A percentile compares a stretch with the other conserved stretches of the same genome.
phyloP scores from a whole-genome alignment of 1,140 invertebrate species.

The Goniozus legneri region DNA sequence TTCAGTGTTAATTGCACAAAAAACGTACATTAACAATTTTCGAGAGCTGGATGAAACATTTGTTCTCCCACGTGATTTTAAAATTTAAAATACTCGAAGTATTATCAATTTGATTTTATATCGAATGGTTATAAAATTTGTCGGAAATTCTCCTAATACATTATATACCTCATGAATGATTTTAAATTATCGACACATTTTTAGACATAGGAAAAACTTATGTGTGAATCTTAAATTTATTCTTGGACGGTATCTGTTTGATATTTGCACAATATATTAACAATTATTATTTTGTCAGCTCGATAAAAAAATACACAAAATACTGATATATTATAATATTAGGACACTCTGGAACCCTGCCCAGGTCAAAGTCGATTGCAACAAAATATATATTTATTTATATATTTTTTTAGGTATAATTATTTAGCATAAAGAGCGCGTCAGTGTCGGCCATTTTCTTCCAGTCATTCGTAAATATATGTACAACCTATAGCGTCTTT shows the following conservation, averaged over 20 bases:
- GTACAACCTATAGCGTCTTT: constrained; percentile 13
- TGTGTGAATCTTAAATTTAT: constrained; percentile 44
- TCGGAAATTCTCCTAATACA: no score
- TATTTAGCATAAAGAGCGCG: constrained; percentile 21
- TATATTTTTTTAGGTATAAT: constrained; percentile 41
- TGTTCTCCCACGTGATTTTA: no score
- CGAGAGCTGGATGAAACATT: no score
- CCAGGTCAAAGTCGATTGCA: constrained; percentile 45
- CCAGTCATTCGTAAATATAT: constrained; percentile 12
- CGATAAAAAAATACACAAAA: constrained; percentile 49
- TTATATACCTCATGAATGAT: no score
- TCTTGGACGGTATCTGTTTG: constrained; percentile 53
- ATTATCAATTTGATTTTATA: no score
- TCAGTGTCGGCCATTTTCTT: constrained; percentile 20
- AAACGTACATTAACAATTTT: no score
- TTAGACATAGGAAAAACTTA: constrained; percentile 28
- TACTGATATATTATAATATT: constrained; percentile 50
- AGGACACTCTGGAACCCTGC: constrained; percentile 44
- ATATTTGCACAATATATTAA: constrained; percentile 54
- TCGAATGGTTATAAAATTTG: no score
- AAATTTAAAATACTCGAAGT: no score
- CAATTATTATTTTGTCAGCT: constrained; percentile 46
- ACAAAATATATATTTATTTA: constrained; percentile 39
- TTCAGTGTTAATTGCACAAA: no score
- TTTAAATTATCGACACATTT: no score